Evolutionary conservation across 2,888 invertebrate species (phyloP).

Genomic region (Phoenoteleia sp.): DNA sequence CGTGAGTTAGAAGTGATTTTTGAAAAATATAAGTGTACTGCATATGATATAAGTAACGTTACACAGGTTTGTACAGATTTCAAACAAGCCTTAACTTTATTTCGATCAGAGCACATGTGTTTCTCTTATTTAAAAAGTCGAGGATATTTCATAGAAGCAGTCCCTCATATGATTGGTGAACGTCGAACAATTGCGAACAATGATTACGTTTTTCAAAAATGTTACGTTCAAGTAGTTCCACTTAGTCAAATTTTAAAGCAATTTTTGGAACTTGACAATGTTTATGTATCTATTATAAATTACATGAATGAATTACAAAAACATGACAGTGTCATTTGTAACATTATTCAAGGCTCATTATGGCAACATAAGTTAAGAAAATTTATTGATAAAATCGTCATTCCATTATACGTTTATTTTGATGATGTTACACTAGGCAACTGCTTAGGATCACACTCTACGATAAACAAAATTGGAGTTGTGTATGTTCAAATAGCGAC

Average conservation of each 20-base stretch:
- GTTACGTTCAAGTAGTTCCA: conserved; percentile 1
- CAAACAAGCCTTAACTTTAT: neutral
- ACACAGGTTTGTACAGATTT: neutral
- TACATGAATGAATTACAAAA: conserved; percentile 15
- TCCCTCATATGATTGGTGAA: neutral
- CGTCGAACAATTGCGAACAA: neutral
- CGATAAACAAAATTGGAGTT: conserved; percentile 29
- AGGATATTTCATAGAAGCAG: conserved; percentile 16
- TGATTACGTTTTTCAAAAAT: neutral
- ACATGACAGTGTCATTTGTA: neutral
- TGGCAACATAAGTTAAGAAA: neutral
- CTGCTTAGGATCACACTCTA: conserved; percentile 39
- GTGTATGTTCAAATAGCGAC: conserved; percentile 42
- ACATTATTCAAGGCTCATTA: conserved; percentile 8
- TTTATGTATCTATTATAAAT: conserved; percentile 2
- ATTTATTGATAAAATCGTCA: conserved; percentile 1
- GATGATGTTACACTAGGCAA: conserved; percentile 19
- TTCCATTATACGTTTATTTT: conserved; percentile 12
- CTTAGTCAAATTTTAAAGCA: conserved; percentile 39
- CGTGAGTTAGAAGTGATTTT: neutral
- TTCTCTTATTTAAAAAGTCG: conserved; percentile 6
- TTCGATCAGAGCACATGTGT: conserved; percentile 11
- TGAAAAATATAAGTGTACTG: neutral
- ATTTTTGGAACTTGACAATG: conserved; percentile 34
- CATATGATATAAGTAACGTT: neutral